Percentiles rank a stretch among this genome's conserved stretches.
Conservation (phyloP, 2,888 invertebrate genomes). For the Xanthorhoe spadicearia region DNA sequence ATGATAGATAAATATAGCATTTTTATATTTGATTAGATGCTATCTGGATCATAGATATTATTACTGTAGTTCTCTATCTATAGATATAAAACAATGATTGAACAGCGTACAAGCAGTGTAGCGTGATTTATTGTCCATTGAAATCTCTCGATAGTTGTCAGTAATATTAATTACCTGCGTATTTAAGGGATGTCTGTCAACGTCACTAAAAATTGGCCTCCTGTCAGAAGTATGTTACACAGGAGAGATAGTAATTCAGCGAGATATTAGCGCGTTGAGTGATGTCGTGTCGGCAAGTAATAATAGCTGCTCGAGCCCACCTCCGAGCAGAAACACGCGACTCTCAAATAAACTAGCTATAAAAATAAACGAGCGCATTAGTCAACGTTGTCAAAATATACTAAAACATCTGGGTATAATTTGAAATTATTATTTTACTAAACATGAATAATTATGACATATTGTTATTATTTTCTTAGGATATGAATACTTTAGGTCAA, state of each 20-base stretch:
- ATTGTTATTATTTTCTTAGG: background rate
- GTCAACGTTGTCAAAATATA: constrained; percentile 82
- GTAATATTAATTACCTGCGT: constrained; percentile 33
- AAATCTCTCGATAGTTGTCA: constrained; percentile 24
- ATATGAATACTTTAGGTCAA: too few species aligned
- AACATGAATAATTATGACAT: constrained; percentile 3
- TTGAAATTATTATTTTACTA: constrained; percentile 42
- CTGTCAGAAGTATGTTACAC: constrained; percentile 72
- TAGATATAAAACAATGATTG: constrained; percentile 1
- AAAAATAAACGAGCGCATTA: constrained; percentile 83
- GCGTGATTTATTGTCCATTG: constrained; percentile 14
- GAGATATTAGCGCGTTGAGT: constrained; percentile 78
- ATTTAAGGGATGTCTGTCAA: constrained; percentile 51
- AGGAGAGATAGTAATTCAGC: constrained; percentile 74
- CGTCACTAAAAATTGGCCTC: constrained; percentile 62
- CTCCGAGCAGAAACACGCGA: constrained; percentile 69
- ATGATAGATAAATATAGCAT: too few species aligned
- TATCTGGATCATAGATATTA: too few species aligned
- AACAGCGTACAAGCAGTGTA: background rate
- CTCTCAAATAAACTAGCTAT: constrained; percentile 78
- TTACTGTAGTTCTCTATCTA: too few species aligned
- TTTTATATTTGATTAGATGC: too few species aligned
- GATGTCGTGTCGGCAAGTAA: constrained; percentile 79
- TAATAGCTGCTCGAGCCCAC: constrained; percentile 74
- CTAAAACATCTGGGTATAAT: constrained; percentile 60